Percentiles rank a stretch among this genome's conserved stretches.
Evolutionary conservation across 2,113 vertebrate genomes (phyloP).

Genomic region (Amazona vittata): DNA sequence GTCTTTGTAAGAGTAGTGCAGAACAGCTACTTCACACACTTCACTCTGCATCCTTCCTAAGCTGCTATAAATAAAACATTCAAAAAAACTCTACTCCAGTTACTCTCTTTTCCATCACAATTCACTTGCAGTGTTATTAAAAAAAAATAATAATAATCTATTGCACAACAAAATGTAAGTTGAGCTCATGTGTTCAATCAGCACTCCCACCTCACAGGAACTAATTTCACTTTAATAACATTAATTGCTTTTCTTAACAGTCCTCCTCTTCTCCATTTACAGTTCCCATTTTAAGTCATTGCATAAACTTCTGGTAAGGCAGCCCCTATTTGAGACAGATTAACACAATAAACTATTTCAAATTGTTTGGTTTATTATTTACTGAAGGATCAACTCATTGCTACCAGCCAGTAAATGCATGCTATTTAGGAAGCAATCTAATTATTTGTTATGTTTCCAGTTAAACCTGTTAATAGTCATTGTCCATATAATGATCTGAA

Average conservation of each 20-base stretch:
- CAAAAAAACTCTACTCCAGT: not conserved
- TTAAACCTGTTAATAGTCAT: not conserved
- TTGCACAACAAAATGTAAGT: not conserved
- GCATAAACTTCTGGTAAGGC: not conserved
- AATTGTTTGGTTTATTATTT: not conserved
- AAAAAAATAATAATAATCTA: not conserved
- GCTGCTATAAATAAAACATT: not conserved
- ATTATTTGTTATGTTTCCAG: not conserved
- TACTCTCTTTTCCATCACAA: not conserved
- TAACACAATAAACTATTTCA: not conserved
- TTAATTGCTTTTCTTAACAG: conserved; percentile 37
- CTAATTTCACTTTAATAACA: not conserved
- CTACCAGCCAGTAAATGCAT: not conserved
- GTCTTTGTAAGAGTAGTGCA: not conserved
- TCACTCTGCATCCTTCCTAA: not conserved
- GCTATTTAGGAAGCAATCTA: not conserved
- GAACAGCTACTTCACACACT: not conserved
- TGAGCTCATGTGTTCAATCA: not conserved
- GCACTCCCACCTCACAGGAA: conserved; percentile 34
- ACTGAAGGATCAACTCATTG: not conserved
- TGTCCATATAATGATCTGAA: not conserved
- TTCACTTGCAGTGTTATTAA: not conserved
- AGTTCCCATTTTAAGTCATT: not conserved
- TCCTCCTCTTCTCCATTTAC: not conserved
- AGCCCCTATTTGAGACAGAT: not conserved